Evolutionary conservation across 2,888 invertebrate genomes (phyloP).

Genomic region (Shargacucullia verbasci): DNA sequence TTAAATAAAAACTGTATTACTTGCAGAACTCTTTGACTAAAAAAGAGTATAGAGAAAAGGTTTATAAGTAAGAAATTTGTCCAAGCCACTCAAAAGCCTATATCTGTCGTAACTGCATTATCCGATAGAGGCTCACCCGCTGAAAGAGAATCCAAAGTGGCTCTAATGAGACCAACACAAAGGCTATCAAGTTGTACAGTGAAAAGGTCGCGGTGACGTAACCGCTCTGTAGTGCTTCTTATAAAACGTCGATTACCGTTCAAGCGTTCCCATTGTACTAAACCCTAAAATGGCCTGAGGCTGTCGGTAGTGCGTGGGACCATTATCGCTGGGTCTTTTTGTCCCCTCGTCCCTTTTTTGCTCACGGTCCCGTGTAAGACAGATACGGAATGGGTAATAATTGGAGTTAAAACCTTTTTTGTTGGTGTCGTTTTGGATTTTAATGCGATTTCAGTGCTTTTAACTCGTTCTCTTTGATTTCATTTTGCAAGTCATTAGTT

Average conservation of each 20-base stretch:
- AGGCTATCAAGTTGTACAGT: conserved; percentile 66
- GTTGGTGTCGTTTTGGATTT: conserved; percentile 72
- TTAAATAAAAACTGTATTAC: conserved; percentile 24
- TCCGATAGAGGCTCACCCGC: conserved; percentile 50
- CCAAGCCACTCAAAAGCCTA: conserved; percentile 34
- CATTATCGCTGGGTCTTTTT: conserved; percentile 81
- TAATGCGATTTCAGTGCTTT: conserved; percentile 71
- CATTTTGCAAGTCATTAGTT: conserved; percentile 74
- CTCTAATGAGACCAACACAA: conserved; percentile 75
- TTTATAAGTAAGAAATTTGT: conserved; percentile 42
- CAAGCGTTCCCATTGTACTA: conserved; percentile 76
- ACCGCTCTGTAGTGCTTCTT: conserved; percentile 73
- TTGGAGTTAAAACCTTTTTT: conserved; percentile 83
- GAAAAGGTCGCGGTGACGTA: conserved; percentile 71
- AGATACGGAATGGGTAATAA: conserved; percentile 85
- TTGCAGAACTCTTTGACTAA: conserved; percentile 21
- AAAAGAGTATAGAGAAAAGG: conserved; percentile 19
- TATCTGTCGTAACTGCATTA: conserved; percentile 57
- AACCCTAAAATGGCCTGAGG: conserved; percentile 75
- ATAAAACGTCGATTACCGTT: conserved; percentile 80
- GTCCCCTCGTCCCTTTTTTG: conserved; percentile 74
- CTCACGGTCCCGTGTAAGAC: conserved; percentile 76
- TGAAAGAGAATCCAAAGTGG: conserved; percentile 72
- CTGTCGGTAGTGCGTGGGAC: conserved; percentile 73
- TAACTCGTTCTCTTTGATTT: conserved; percentile 67